phyloP scores from a whole-genome alignment of 2,888 invertebrate species.

The Lamellibrachia satsuma region DNA sequence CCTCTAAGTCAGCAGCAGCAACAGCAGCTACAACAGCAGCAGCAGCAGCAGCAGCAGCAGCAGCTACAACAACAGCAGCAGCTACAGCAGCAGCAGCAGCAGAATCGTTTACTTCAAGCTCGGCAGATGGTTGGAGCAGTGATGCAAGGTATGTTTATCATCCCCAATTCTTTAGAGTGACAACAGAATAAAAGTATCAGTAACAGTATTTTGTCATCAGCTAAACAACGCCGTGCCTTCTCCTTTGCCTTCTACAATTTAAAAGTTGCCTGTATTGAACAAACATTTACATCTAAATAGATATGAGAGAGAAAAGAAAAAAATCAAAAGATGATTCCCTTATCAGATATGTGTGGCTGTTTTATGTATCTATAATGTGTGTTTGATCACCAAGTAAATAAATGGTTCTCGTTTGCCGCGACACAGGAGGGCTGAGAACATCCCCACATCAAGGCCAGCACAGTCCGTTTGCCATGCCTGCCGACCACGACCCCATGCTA shows the following conservation, averaged over 20 bases:
- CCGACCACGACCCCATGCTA: constrained; percentile 50
- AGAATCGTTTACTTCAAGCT: constrained; percentile 23
- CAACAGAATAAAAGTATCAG: too few species aligned
- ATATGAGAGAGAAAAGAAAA: background rate
- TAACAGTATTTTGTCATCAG: too few species aligned
- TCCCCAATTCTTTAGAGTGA: too few species aligned
- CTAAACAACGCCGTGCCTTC: too few species aligned
- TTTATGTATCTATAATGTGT: too few species aligned
- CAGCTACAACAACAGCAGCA: constrained; percentile 47
- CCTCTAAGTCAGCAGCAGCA: constrained; percentile 23
- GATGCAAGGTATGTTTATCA: background rate
- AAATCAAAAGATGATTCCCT: background rate
- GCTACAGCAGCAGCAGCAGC: constrained; percentile 30
- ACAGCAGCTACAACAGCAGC: constrained; percentile 42
- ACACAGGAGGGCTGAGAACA: background rate
- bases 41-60: constrained; percentile 30
- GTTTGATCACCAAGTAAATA: too few species aligned
- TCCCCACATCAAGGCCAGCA: constrained; percentile 34
- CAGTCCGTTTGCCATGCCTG: constrained; percentile 51
- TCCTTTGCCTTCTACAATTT: background rate
- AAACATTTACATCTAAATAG: background rate
- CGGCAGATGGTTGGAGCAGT: background rate
- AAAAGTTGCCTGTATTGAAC: background rate
- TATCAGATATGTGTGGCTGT: too few species aligned
- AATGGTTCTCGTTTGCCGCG: too few species aligned